These are phyloP conservation scores for Rhinichthys klamathensis DNA, from an alignment of 2,113 vertebrate genomes.

Conservation along the genomic window DNA sequence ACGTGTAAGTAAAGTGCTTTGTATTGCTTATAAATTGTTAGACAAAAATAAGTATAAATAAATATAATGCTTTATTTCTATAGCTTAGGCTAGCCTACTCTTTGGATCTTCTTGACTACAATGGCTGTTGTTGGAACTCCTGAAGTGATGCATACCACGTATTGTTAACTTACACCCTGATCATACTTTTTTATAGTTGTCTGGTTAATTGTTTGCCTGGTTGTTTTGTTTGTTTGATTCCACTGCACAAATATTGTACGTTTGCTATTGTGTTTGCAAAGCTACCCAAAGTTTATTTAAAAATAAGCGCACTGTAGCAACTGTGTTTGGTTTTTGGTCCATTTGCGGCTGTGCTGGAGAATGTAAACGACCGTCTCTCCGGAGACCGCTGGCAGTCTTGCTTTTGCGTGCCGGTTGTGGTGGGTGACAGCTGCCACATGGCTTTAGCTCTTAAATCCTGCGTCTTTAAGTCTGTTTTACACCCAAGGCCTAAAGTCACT, in stretches of 20 bases:
- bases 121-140: not conserved
- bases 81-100: not conserved
- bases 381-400: conserved; percentile 43
- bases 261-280: conserved; percentile 2
- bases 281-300: conserved; percentile 13
- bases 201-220: not conserved
- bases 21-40: not conserved
- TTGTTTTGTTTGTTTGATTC: conserved; percentile 11
- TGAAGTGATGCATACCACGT: not conserved
- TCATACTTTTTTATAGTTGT: not conserved
- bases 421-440: conserved; percentile 73
- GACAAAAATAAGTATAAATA: not conserved
- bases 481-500: conserved; percentile 58
- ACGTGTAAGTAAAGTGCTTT: not conserved
- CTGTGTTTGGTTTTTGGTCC: conserved; percentile 19
- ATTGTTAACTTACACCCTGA: not conserved
- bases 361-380: conserved; percentile 43
- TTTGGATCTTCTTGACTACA: not conserved
- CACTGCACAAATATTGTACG: not conserved
- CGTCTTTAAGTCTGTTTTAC: conserved; percentile 68
- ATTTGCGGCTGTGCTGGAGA: not conserved
- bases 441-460: conserved; percentile 73
- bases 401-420: conserved; percentile 48
- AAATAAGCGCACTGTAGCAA: not conserved
- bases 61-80: not conserved